A percentile compares a stretch with the other conserved stretches of the same genome.
These are phyloP conservation scores for Antheraea pernyi DNA, from an alignment of 1,140 invertebrate species.

Conservation along the genomic window DNA sequence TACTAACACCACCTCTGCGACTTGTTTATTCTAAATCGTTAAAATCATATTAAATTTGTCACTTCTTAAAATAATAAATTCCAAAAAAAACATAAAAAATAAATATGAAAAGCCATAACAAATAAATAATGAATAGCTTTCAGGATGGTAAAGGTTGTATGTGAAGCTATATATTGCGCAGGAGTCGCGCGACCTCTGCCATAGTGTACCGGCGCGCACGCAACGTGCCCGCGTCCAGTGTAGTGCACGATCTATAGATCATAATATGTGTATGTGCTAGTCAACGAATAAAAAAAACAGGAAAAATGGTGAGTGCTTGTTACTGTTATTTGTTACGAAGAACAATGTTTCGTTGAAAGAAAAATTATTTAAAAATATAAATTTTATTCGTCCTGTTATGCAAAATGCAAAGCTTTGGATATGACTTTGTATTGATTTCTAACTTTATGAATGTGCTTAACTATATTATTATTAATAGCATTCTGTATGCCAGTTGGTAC, in stretches of 20 bases:
- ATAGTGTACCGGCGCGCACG: constrained; percentile 5
- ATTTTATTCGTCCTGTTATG: background rate
- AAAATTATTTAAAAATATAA: background rate
- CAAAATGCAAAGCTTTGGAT: background rate
- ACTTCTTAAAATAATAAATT: no score
- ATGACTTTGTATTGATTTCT: background rate
- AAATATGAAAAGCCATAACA: background rate
- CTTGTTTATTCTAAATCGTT: no score
- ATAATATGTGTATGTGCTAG: constrained; percentile 12
- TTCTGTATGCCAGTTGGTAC: no score
- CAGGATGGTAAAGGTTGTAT: constrained; percentile 7
- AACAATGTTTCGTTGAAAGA: no score
- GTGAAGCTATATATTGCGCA: constrained; percentile 12
- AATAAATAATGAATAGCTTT: constrained; percentile 4
- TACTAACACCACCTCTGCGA: no score
- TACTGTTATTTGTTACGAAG: no score
- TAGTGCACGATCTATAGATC: background rate
- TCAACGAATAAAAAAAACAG: background rate
- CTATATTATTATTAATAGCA: background rate
- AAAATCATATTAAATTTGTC: no score
- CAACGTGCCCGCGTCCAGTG: constrained; percentile 8
- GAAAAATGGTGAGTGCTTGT: constrained; percentile 6
- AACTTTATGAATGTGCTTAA: background rate
- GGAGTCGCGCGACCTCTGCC: background rate
- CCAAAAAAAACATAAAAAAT: background rate